These are phyloP conservation scores for Phalloptychus januarius DNA, from an alignment of 2,797 vertebrate genomes.

Conservation along the genomic window DNA sequence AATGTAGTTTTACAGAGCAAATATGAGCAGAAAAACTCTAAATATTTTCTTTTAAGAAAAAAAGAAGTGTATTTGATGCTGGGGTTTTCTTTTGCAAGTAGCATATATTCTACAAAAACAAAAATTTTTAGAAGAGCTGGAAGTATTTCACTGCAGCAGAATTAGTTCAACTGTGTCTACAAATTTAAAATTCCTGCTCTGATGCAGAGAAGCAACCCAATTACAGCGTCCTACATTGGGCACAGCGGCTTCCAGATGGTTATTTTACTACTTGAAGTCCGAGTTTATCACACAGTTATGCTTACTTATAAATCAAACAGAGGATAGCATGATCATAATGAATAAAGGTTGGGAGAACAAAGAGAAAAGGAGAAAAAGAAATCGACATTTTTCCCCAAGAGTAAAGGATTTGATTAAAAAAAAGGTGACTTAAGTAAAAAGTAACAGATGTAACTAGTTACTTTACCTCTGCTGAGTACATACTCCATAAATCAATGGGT, in stretches of 20 bases:
- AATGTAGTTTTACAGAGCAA: neutral
- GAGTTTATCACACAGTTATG: constrained; percentile 26
- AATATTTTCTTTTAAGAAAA: neutral
- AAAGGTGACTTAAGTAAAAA: no score
- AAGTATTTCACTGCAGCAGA: neutral
- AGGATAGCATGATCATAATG: neutral
- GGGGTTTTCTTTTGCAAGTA: neutral
- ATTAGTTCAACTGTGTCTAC: neutral
- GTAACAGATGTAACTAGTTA: neutral
- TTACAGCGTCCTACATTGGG: constrained; percentile 28
- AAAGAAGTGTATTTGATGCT: neutral
- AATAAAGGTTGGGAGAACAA: constrained; percentile 6
- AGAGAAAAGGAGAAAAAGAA: neutral
- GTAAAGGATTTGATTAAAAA: neutral
- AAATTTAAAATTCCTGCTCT: constrained; percentile 1
- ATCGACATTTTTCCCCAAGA: neutral
- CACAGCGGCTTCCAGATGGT: constrained; percentile 39
- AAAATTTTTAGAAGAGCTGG: neutral
- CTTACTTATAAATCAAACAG: constrained; percentile 55
- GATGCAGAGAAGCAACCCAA: constrained; percentile 25
- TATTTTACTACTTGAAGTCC: constrained; percentile 52
- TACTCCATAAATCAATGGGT: constrained; percentile 13
- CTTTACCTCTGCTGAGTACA: constrained; percentile 3
- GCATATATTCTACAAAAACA: neutral
- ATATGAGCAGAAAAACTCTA: neutral